These are phyloP conservation scores for Gymnoscelis rufifasciata DNA, from an alignment of 2,888 invertebrate genomes.

Conservation along the genomic window DNA sequence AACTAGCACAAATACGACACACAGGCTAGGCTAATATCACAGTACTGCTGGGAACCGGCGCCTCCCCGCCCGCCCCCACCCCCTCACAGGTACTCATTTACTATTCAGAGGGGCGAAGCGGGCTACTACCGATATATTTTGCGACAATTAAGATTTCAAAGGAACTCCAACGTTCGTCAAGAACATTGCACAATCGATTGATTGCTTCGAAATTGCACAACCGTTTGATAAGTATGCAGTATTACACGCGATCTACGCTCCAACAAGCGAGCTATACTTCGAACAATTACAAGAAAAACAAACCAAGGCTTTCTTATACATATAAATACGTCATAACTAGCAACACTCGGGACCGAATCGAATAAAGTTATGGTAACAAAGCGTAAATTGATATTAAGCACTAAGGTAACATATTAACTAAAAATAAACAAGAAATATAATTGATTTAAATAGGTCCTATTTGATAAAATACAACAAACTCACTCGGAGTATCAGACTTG, in stretches of 20 bases:
- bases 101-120: conserved; percentile 72
- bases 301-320: conserved; percentile 17
- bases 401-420: conserved; percentile 49
- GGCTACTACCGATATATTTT: conserved; percentile 70
- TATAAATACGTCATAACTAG: conserved; percentile 21
- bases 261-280: conserved; percentile 22
- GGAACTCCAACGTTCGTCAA: conserved; percentile 47
- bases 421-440: conserved; percentile 42
- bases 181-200: conserved; percentile 54
- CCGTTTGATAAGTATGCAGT: conserved; percentile 45
- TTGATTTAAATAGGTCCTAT: conserved; percentile 49
- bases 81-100: conserved; percentile 62
- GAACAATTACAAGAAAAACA: conserved; percentile 19
- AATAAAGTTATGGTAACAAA: conserved; percentile 64
- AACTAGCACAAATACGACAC: conserved; percentile 78
- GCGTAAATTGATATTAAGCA: conserved; percentile 59
- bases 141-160: conserved; percentile 74
- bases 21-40: conserved; percentile 79
- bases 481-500: conserved; percentile 55
- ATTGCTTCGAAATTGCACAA: conserved; percentile 47
- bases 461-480: conserved; percentile 51
- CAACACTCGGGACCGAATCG: conserved; percentile 24
- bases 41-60: conserved; percentile 76
- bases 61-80: conserved; percentile 33
- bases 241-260: conserved; percentile 35